phyloP scores from a whole-genome alignment of 2,888 invertebrate species.

The Diploptera punctata region DNA sequence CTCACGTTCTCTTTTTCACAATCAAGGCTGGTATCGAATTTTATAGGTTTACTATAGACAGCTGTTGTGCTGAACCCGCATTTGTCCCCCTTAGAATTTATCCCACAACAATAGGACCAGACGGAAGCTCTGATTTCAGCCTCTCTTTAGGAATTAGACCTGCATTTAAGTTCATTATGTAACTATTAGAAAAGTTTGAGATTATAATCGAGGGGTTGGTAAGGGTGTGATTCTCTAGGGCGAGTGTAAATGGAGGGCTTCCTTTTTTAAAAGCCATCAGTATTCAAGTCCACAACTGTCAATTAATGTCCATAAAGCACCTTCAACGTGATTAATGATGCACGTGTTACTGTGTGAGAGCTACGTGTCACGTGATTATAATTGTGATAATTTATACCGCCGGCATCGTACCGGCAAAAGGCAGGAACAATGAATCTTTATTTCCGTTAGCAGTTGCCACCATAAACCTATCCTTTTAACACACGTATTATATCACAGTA shows the following conservation, averaged over 20 bases:
- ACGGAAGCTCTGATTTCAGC: slow-evolving; percentile 8
- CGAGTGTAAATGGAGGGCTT: neutral
- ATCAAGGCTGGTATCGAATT: neutral
- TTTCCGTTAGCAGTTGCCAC: no score
- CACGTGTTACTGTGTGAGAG: no score
- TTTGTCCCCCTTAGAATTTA: neutral
- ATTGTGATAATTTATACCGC: neutral
- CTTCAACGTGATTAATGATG: no score
- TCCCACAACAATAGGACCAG: neutral
- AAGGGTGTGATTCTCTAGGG: neutral
- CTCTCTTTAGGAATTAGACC: neutral
- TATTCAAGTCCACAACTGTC: neutral
- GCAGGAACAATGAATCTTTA: neutral
- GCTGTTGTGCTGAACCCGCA: slow-evolving; percentile 1
- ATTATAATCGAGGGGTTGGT: slow-evolving; percentile 5
- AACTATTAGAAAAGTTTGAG: neutral
- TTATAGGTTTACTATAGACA: neutral
- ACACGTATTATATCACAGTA: no score
- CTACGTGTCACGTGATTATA: no score
- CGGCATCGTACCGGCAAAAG: neutral
- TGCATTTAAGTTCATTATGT: neutral
- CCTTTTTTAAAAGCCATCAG: slow-evolving; percentile 1
- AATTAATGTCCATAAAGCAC: no score
- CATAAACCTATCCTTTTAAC: no score
- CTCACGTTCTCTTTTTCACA: no score